These are phyloP conservation scores for Leptodactylus fallax DNA, from an alignment of 2,797 vertebrate species.

Conservation along the genomic window DNA sequence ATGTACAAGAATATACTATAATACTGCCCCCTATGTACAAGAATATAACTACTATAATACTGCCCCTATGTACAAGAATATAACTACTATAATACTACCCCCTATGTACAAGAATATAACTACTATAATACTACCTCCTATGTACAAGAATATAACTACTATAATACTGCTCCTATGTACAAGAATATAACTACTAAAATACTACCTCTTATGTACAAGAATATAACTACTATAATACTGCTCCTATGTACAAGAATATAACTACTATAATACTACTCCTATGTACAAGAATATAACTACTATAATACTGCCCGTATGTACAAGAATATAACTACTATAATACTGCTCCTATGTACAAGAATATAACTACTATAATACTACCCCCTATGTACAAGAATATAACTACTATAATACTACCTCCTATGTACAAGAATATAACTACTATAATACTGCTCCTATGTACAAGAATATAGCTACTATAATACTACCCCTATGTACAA, in stretches of 20 bases:
- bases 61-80: conserved; percentile 12
- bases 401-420: background rate
- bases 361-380: conserved; percentile 10
- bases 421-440: background rate
- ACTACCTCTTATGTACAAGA: conserved; percentile 3
- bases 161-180: conserved; percentile 7
- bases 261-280: conserved; percentile 6
- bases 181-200: background rate
- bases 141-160: conserved; percentile 21
- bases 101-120: conserved; percentile 8
- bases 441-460: background rate
- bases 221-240: conserved; percentile 18
- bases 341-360: background rate
- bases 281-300: conserved; percentile 7
- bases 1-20: background rate
- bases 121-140: conserved; percentile 1
- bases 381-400: background rate
- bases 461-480: conserved; percentile 7
- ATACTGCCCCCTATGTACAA: background rate
- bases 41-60: conserved; percentile 18
- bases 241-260: background rate
- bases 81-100: conserved; percentile 3
- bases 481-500: background rate
- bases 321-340: conserved; percentile 1
- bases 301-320: background rate